A percentile compares a stretch with the other conserved stretches of the same genome.
Evolutionary conservation across 2,113 vertebrate genomes (phyloP).

Genomic region (Alosa alosa): DNA sequence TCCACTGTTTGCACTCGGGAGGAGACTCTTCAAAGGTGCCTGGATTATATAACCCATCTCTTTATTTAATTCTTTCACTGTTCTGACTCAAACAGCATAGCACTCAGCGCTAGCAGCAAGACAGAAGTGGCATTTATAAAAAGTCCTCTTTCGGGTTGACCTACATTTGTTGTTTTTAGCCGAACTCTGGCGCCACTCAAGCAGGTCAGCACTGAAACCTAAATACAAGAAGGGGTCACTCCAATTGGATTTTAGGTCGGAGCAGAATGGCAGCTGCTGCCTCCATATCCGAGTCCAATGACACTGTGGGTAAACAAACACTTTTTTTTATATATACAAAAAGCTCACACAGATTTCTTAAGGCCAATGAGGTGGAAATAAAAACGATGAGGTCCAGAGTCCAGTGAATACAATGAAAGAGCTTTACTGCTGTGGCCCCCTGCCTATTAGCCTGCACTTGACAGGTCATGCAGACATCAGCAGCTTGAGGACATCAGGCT

Average conservation of each 20-base stretch:
- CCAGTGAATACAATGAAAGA: background rate
- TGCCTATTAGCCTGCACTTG: background rate
- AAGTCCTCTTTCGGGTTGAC: slow-evolving; percentile 61
- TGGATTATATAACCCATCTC: slow-evolving; percentile 32
- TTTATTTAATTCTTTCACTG: slow-evolving; percentile 7
- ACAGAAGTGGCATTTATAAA: slow-evolving; percentile 50
- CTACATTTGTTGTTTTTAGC: slow-evolving; percentile 61
- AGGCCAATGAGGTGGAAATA: background rate
- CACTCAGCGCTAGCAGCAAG: slow-evolving; percentile 14
- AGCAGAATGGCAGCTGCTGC: background rate
- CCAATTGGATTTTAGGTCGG: background rate
- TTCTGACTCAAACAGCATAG: slow-evolving; percentile 35
- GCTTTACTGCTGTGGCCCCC: background rate
- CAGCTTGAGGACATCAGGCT: background rate
- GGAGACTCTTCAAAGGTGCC: slow-evolving; percentile 25
- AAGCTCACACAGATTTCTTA: background rate
- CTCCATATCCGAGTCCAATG: background rate
- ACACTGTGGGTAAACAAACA: background rate
- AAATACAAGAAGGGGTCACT: background rate
- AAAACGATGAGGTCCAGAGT: background rate
- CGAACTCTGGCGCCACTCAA: background rate
- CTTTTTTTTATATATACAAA: background rate
- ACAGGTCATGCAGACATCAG: background rate
- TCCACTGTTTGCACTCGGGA: background rate
- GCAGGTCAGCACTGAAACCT: background rate